These are phyloP conservation scores for Dicentrarchus labrax DNA, from an alignment of 2,113 vertebrate genomes.

Conservation along the genomic window DNA sequence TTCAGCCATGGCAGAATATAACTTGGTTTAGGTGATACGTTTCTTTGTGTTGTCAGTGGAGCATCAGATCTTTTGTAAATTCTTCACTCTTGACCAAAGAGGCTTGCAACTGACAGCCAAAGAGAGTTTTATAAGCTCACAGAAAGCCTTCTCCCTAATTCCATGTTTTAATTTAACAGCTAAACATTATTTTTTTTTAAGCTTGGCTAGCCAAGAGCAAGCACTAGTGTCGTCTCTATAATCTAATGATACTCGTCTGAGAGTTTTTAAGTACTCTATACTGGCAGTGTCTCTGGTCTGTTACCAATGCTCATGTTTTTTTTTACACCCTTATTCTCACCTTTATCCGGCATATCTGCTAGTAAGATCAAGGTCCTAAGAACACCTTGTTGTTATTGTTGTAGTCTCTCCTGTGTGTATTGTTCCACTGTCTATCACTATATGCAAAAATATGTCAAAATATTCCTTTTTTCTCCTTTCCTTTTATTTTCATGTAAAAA, in stretches of 20 bases:
- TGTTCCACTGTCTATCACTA: background rate
- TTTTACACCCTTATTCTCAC: conserved; percentile 1
- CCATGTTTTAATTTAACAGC: conserved; percentile 45
- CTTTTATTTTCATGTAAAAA: background rate
- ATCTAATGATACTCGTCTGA: conserved; percentile 26
- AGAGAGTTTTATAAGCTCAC: conserved; percentile 12
- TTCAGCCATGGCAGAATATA: background rate
- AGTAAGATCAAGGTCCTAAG: conserved; percentile 7
- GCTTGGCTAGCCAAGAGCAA: conserved; percentile 19
- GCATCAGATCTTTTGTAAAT: conserved; percentile 1
- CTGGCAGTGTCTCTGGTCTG: background rate
- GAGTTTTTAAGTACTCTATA: conserved; percentile 23
- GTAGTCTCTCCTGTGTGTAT: background rate
- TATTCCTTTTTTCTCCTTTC: background rate
- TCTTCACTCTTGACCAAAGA: conserved; percentile 23
- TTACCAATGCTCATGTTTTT: background rate
- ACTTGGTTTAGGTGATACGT: conserved; percentile 6
- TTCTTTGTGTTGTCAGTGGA: too few species aligned
- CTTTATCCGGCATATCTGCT: background rate
- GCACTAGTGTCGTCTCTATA: conserved; percentile 8
- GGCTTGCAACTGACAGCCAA: conserved; percentile 11
- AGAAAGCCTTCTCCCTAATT: conserved; percentile 12
- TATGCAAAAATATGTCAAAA: background rate
- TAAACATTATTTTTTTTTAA: conserved; percentile 33
- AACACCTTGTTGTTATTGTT: background rate